phyloP scores from a whole-genome alignment of 2,888 invertebrate genomes.

The Thymelicus acteon region DNA sequence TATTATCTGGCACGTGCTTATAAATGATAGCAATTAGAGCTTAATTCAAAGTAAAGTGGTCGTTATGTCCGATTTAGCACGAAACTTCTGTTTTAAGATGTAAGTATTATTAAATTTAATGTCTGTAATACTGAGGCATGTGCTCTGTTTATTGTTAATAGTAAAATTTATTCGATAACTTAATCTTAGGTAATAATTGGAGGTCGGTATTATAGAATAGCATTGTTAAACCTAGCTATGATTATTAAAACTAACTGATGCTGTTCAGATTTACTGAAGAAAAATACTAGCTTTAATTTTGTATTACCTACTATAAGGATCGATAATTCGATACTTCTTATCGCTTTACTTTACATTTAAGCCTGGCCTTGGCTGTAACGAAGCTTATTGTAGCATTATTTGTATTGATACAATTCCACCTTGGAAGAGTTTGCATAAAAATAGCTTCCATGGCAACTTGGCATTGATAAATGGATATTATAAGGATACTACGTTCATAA shows the following conservation, averaged over 20 bases:
- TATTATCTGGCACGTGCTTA: conserved; percentile 62
- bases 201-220: no score
- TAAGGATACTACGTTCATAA: conserved; percentile 1
- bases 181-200: no score
- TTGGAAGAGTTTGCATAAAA: conserved; percentile 19
- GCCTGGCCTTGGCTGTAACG: conserved; percentile 9
- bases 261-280: no score
- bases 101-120: conserved; percentile 3
- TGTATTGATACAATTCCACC: conserved; percentile 17
- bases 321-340: neutral
- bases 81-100: conserved; percentile 7
- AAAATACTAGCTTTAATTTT: no score
- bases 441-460: conserved; percentile 7
- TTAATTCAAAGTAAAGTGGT: conserved; percentile 44
- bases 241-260: no score
- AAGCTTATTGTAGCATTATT: conserved; percentile 10
- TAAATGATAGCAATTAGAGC: conserved; percentile 55
- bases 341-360: neutral
- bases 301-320: no score
- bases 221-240: no score
- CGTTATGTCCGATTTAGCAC: conserved; percentile 12
- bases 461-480: conserved; percentile 23
- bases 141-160: neutral
- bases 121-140: neutral
- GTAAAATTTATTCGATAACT: no score